These are phyloP conservation scores for Creontiades dilutus DNA, from an alignment of 2,888 invertebrate species.

Conservation along the genomic window DNA sequence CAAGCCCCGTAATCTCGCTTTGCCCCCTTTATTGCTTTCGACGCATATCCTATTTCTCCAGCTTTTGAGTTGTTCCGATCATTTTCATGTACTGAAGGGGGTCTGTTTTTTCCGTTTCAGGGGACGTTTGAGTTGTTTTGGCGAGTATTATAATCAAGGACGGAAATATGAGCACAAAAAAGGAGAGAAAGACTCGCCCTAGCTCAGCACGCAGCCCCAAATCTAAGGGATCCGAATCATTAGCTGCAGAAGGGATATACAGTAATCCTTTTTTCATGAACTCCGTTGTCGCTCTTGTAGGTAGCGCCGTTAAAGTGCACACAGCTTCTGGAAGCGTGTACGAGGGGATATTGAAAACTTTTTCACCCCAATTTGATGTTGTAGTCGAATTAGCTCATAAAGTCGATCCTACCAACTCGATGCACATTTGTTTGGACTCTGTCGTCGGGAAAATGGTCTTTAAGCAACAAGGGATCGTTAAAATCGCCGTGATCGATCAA, in stretches of 20 bases:
- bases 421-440: conserved; percentile 84
- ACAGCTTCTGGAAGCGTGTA: conserved; percentile 90
- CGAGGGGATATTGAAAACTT: conserved; percentile 94
- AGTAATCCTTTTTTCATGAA: conserved; percentile 94
- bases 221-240: conserved; percentile 81
- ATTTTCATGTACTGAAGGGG: background rate
- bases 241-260: conserved; percentile 91
- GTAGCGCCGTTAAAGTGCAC: conserved; percentile 87
- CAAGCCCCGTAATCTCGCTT: background rate
- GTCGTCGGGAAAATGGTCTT: conserved; percentile 90
- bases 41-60: background rate
- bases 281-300: conserved; percentile 91
- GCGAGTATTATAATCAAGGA: background rate
- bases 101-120: background rate
- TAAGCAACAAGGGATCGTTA: conserved; percentile 90
- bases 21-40: background rate
- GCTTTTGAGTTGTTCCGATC: background rate
- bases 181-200: conserved; percentile 86
- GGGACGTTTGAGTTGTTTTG: conserved; percentile 28
- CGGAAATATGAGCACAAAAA: conserved; percentile 84
- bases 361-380: conserved; percentile 92
- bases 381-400: conserved; percentile 93
- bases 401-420: conserved; percentile 83
- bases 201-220: conserved; percentile 87
- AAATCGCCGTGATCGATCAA: conserved; percentile 89